A percentile compares a stretch with the other conserved stretches of the same genome.
phyloP scores from a whole-genome alignment of 2,113 vertebrate species.

The Clupea harengus region DNA sequence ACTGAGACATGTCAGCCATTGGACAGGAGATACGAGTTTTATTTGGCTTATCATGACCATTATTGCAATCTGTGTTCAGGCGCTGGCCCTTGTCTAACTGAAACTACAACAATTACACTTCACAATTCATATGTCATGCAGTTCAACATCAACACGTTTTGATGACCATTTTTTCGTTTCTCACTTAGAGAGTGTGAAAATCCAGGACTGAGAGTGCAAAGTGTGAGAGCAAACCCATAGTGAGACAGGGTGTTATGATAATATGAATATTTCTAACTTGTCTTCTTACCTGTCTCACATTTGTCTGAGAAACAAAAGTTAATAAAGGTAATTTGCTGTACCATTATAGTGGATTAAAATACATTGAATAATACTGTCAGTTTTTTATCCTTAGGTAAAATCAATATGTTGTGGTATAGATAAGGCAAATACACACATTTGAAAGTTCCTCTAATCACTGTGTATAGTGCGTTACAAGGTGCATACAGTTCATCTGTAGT shows the following conservation, averaged over 20 bases:
- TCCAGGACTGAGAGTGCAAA: not conserved
- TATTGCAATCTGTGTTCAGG: not conserved
- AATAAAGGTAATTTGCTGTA: not conserved
- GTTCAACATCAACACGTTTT: not conserved
- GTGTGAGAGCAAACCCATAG: not conserved
- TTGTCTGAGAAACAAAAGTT: not conserved
- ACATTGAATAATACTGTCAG: not conserved
- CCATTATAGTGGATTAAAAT: slow-evolving; percentile 9
- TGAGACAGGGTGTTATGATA: not conserved
- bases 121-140: not conserved
- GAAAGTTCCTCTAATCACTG: not conserved
- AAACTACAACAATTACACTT: not conserved
- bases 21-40: not conserved
- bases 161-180: not conserved
- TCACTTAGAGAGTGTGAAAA: not conserved
- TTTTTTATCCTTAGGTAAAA: not conserved
- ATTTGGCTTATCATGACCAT: not conserved
- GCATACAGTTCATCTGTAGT: not conserved
- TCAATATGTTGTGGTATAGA: not conserved
- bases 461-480: not conserved
- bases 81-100: not conserved
- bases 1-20: not conserved
- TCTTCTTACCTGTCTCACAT: not conserved
- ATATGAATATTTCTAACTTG: not conserved
- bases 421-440: not conserved